Percentiles rank a stretch among this genome's conserved stretches.
phyloP scores from a whole-genome alignment of 2,113 vertebrate species.

The Semnornis frantzii region DNA sequence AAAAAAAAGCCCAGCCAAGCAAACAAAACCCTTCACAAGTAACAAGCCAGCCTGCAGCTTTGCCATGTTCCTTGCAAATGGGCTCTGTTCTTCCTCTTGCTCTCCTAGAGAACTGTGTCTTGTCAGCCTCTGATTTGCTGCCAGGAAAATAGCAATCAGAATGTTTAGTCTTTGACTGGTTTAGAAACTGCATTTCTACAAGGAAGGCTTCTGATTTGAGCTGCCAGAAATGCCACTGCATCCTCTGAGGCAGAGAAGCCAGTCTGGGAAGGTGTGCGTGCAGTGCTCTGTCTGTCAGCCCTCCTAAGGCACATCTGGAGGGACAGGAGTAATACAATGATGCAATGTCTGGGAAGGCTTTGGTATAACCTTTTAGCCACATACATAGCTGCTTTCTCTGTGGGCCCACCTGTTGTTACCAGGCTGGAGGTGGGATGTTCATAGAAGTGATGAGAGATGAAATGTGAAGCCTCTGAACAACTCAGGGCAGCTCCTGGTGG shows the following conservation, averaged over 20 bases:
- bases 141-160: background rate
- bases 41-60: background rate
- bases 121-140: background rate
- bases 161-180: background rate
- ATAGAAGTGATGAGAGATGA: background rate
- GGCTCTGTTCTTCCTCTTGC: background rate
- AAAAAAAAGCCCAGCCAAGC: background rate
- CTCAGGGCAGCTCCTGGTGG: background rate
- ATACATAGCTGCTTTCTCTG: background rate
- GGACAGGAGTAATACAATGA: background rate
- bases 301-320: background rate
- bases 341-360: background rate
- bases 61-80: background rate
- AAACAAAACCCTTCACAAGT: background rate
- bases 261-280: fast-evolving
- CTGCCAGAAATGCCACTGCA: background rate
- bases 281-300: background rate
- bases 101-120: background rate
- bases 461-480: background rate
- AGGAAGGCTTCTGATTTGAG: background rate
- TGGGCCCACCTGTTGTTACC: background rate
- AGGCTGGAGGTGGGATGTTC: background rate
- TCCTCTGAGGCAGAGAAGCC: background rate
- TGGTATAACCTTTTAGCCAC: background rate
- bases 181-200: background rate